Evolutionary conservation across 2,888 invertebrate genomes (phyloP), one percentile per base, ranked within the genome.

Genomic region (Nycteola revayana): DNA sequence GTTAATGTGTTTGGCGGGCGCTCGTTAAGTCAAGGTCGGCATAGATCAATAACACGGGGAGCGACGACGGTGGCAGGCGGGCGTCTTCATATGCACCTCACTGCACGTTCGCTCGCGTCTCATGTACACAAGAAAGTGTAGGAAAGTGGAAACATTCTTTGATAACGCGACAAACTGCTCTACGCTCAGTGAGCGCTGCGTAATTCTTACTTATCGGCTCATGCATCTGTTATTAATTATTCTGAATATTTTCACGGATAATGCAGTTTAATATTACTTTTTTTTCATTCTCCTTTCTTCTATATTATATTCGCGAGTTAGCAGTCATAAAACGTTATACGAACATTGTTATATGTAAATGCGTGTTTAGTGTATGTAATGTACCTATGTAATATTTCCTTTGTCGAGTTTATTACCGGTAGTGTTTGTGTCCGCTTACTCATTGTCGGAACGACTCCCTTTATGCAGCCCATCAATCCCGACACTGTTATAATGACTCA

Each of bases 111-210:
- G 71, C 72, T 72, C 61, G 58, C 66, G 66, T 63, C 63, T 71
- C 60, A 72, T 61, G 56, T 61, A 61, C 44, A 61, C 55, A 80
- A 66, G 81, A 86, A 86, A 86, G 85, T 81, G 66, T 70, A 81
- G 49, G 83, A 86, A 86, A 86, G 86, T 81, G 70, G 72, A 68
- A 66, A 75, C 71, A 85, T 86, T 85, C 81, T 68, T 74, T 65
- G 56, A 67, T 73, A 72, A 67, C 63, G 58, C 58, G 54, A 61
- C 57, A 53, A 54, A 59, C 53, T 55, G 49, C 54, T 64, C 44
- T 58, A 59, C 63, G 65, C 63, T 68, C 56, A 38, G 47, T 60
- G 61, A 66, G 53, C 58, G 44, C 60, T 60, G 48, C 49, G 53
- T 61, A 58, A 60, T 58, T 59, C 45, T 37, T 31, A 48, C 39